These are phyloP conservation scores for Galerucella calmariensis DNA, from an alignment of 2,888 invertebrate species.

Conservation along the genomic window DNA sequence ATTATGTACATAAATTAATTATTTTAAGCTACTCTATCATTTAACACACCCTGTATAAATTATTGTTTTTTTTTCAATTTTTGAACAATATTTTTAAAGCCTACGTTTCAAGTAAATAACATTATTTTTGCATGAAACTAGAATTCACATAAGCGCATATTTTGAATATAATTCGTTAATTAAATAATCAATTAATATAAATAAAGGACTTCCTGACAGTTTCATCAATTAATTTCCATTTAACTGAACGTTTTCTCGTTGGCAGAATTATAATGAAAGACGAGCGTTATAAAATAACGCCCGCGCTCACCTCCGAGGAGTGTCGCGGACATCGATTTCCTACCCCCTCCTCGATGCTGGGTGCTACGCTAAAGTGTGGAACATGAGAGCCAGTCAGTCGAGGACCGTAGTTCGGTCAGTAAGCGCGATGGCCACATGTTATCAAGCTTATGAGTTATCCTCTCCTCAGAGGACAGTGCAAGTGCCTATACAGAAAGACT, in stretches of 20 bases:
- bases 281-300: constrained; percentile 17
- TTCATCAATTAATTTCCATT: constrained; percentile 15
- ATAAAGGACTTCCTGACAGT: constrained; percentile 3
- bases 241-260: not conserved
- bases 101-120: too few relatives aligned
- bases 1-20: too few relatives aligned
- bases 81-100: too few relatives aligned
- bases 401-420: constrained; percentile 57
- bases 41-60: too few relatives aligned
- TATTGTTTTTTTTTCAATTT: too few relatives aligned
- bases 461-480: constrained; percentile 64
- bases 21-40: too few relatives aligned
- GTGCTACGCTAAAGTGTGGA: constrained; percentile 27
- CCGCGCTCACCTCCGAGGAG: constrained; percentile 15
- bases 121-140: too few relatives aligned
- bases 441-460: constrained; percentile 60
- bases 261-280: not conserved
- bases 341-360: constrained; percentile 61
- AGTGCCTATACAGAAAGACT: constrained; percentile 76
- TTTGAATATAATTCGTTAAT: too few relatives aligned
- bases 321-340: constrained; percentile 65
- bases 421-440: constrained; percentile 62
- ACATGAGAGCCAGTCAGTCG: constrained; percentile 29
- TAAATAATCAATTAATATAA: not conserved
- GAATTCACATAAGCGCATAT: too few relatives aligned